phyloP scores from a whole-genome alignment of 2,113 vertebrate species.

The Bujurquina vittata region DNA sequence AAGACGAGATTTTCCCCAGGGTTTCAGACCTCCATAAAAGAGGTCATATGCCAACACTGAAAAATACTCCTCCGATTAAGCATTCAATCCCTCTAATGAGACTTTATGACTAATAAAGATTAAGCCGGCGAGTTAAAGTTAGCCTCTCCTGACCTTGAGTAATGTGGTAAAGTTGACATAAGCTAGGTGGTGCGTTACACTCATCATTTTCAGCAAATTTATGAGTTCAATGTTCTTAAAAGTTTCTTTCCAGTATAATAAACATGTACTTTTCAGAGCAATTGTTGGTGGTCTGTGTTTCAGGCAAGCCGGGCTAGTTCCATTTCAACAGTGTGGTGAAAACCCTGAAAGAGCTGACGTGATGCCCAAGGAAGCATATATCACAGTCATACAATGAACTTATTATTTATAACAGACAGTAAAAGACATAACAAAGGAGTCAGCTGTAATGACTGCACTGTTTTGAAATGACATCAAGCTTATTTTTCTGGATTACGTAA shows the following conservation, averaged over 20 bases:
- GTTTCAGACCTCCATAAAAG: neutral
- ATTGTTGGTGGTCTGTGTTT: neutral
- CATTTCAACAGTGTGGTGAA: neutral
- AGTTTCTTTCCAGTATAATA: rapidly evolving
- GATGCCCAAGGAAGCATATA: neutral
- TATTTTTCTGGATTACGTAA: neutral
- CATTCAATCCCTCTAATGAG: neutral
- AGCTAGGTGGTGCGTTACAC: neutral
- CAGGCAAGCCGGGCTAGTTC: neutral
- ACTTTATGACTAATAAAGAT: neutral
- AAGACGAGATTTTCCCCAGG: neutral
- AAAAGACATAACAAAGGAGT: neutral
- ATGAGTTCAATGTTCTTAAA: neutral
- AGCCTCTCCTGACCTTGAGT: neutral
- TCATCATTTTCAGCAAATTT: neutral
- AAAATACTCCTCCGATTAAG: neutral
- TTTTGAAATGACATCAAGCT: constrained; percentile 9
- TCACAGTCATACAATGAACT: constrained; percentile 16
- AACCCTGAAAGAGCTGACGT: neutral
- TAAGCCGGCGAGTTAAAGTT: neutral
- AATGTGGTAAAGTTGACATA: neutral
- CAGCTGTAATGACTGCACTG: neutral
- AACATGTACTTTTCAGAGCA: neutral
- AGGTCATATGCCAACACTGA: neutral
- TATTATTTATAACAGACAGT: neutral